Percentiles rank a stretch among this genome's conserved stretches.
These are phyloP conservation scores for Brachyopa scutellaris DNA, from an alignment of 2,888 invertebrate species.

Conservation along the genomic window DNA sequence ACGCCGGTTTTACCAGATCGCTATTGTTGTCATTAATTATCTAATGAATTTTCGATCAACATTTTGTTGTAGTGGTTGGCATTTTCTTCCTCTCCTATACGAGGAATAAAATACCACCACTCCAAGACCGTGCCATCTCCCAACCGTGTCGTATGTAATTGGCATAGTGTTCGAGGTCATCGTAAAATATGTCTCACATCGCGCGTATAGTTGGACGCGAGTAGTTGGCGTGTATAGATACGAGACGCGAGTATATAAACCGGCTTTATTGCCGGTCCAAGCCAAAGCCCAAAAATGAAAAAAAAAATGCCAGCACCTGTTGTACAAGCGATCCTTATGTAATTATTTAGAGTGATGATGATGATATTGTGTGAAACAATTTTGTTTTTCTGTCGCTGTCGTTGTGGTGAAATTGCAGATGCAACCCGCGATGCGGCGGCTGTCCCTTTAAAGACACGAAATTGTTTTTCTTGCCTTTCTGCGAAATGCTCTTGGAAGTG, in stretches of 20 bases:
- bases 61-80: conserved; percentile 19
- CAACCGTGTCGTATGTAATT: conserved; percentile 27
- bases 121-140: not conserved
- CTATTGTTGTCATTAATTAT: conserved; percentile 65
- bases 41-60: conserved; percentile 67
- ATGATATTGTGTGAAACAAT: conserved; percentile 9
- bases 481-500: too few relatives aligned
- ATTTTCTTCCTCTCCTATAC: conserved; percentile 23
- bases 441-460: conserved; percentile 17
- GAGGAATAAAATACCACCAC: conserved; percentile 11
- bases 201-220: not conserved
- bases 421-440: conserved; percentile 30
- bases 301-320: conserved; percentile 40
- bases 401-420: conserved; percentile 46
- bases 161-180: conserved; percentile 70
- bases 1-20: conserved; percentile 69
- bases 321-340: conserved; percentile 55
- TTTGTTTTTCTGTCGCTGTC: not conserved
- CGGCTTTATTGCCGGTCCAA: conserved; percentile 40
- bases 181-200: conserved; percentile 39
- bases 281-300: not conserved
- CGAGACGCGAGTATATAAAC: conserved; percentile 46
- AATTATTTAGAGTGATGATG: conserved; percentile 43
- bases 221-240: not conserved
- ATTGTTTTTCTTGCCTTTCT: not conserved